Evolutionary conservation across 1,140 invertebrate species (phyloP).

Genomic region (Apis laboriosa): DNA sequence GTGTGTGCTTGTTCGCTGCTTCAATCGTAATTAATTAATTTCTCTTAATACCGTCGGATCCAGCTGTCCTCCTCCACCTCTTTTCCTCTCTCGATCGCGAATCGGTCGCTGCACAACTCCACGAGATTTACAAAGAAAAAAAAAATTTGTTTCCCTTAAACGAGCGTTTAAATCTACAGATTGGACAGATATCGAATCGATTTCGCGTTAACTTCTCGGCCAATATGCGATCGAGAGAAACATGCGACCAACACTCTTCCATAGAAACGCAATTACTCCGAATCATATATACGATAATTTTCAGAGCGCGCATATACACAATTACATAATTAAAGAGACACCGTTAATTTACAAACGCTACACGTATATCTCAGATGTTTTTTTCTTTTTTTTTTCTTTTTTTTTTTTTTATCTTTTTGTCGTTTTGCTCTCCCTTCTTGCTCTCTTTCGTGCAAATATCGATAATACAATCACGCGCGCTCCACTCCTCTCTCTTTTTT

Average conservation of each 20-base stretch:
- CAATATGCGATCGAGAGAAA: conserved; percentile 9
- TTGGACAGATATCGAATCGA: background rate
- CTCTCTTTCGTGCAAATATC: conserved; percentile 12
- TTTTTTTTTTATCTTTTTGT: background rate
- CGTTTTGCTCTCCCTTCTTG: conserved; percentile 3
- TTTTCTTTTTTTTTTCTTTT: conserved; percentile 1
- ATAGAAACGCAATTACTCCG: conserved; percentile 2
- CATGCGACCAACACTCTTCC: background rate
- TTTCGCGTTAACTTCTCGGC: no score
- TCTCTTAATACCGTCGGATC: background rate
- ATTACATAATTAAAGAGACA: conserved; percentile 66
- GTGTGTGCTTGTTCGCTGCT: conserved; percentile 20
- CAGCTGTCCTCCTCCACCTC: background rate
- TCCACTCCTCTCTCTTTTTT: conserved; percentile 13
- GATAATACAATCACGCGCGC: conserved; percentile 14
- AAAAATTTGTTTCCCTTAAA: no score
- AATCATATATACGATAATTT: conserved; percentile 44
- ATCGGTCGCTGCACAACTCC: background rate
- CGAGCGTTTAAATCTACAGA: background rate
- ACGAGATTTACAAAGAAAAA: background rate
- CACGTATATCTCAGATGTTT: conserved; percentile 44
- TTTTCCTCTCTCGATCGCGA: conserved; percentile 1
- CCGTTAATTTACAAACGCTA: conserved; percentile 61
- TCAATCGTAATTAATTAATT: conserved; percentile 2
- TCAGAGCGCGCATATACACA: conserved; percentile 50